Evolutionary conservation across 30 jellyfish, hydroid and myxozoan species (phyloP), one percentile per base, ranked within the genome.

Genomic region (Haliclystus octoradiatus): DNA sequence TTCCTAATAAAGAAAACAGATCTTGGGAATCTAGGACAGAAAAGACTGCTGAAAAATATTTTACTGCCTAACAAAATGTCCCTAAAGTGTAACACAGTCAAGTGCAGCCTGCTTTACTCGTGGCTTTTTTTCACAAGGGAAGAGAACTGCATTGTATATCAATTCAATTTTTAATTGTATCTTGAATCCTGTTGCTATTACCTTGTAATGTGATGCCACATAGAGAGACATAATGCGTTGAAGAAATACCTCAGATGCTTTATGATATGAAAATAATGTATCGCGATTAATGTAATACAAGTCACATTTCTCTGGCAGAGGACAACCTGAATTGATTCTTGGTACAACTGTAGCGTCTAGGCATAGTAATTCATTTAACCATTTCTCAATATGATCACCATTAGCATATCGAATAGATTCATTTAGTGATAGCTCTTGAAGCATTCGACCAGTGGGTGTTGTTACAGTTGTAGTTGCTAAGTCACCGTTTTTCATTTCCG

Each of bases 171-270:
- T n/a, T n/a, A n/a, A n/a, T n/a, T n/a, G n/a, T n/a, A n/a, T n/a
- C n/a, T n/a, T n/a, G n/a, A n/a, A n/a, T n/a, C n/a, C n/a, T n/a
- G n/a, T n/a, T n/a, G n/a, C n/a, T 13, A 4, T 33, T 71, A 89
- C 98, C 98, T 92, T 92, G 66, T 92, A 92, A 80, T 92, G 99
- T 0, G 99, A 83, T 2, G 96, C 78, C 1, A 87, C 99, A 50
- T 84, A 92, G 4, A 92, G 72, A 13, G 99, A 84, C 95, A 84
- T 84, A 63, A 92, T 72, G 26, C 95, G 49, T 46, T 84, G 96
- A 35, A 92, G 75, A 67, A 92, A 83, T 33, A 78, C 64, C 62
- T 92, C 99, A 14, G 99, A 84, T 49, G 96, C 96, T 75, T 92
- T 92, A 85, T 92, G 99, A 64, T 92, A 92, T 14, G 99, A 84